phyloP scores from a whole-genome alignment of 2,113 vertebrate genomes.

The Centropristis striata region DNA sequence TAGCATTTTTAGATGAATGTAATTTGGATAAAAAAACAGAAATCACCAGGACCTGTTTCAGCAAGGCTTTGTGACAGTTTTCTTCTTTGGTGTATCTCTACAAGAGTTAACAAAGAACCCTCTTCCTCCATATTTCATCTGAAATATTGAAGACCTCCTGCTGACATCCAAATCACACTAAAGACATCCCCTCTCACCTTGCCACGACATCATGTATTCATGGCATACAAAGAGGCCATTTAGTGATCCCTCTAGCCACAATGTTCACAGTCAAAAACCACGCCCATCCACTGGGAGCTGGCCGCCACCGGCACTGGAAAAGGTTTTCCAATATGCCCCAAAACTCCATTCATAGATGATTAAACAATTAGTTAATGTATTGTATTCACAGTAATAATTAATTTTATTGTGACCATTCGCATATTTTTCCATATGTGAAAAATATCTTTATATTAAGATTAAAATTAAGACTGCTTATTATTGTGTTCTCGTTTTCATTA shows the following conservation, averaged over 20 bases:
- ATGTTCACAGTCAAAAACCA: slow-evolving; percentile 32
- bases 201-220: slow-evolving; percentile 58
- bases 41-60: slow-evolving; percentile 5
- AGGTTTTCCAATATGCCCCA: not conserved
- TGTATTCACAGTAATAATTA: not conserved
- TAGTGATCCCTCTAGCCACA: slow-evolving; percentile 59
- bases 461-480: too few species aligned
- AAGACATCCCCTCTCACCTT: slow-evolving; percentile 48
- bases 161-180: slow-evolving; percentile 41
- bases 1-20: too few species aligned
- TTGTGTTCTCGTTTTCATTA: too few species aligned
- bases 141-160: slow-evolving; percentile 71
- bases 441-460: not conserved
- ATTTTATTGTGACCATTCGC: not conserved
- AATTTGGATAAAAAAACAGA: not conserved
- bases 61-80: not conserved
- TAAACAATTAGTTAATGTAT: not conserved
- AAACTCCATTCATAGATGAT: not conserved
- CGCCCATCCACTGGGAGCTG: slow-evolving; percentile 41
- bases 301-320: not conserved
- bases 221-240: slow-evolving; percentile 68
- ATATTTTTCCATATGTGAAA: not conserved
- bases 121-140: slow-evolving; percentile 23
- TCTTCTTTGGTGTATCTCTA: slow-evolving; percentile 8
- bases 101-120: slow-evolving; percentile 33